Evolutionary conservation across 23 tunicate species (phyloP).

Genomic region (Ciona savignyi): DNA sequence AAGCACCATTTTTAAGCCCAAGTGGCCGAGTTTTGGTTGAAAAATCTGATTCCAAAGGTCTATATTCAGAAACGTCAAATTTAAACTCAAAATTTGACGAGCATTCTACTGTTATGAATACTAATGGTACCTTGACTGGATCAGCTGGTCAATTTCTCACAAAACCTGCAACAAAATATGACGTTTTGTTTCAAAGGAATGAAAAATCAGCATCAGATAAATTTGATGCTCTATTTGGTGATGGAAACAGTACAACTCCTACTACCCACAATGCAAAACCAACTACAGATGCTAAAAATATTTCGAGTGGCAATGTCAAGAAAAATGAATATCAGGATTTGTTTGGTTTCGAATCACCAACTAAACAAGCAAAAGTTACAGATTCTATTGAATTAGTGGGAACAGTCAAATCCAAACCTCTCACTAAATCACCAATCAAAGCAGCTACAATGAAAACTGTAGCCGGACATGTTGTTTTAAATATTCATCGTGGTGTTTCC

Average conservation of each 20-base stretch:
- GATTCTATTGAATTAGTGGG: neutral
- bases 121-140: neutral
- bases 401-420: neutral
- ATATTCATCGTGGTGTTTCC: slow-evolving; percentile 41
- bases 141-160: neutral
- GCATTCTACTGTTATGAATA: neutral
- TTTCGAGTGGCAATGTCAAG: too few species aligned
- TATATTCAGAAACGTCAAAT: too few species aligned
- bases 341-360: slow-evolving; percentile 24
- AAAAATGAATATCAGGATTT: slow-evolving; percentile 27
- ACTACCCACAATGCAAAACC: neutral
- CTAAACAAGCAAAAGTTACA: neutral
- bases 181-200: slow-evolving; percentile 49
- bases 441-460: slow-evolving; percentile 71
- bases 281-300: too few species aligned
- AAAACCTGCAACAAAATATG: slow-evolving; percentile 31
- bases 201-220: slow-evolving; percentile 81
- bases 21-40: neutral
- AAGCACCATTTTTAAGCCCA: neutral
- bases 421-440: slow-evolving; percentile 20
- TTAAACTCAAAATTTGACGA: too few species aligned
- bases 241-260: neutral
- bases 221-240: slow-evolving; percentile 80
- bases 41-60: neutral
- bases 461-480: slow-evolving; percentile 74